Base-by-base conservation (phyloP, 2,888 invertebrate genomes). In the Tetrapedia diversipes region DNA sequence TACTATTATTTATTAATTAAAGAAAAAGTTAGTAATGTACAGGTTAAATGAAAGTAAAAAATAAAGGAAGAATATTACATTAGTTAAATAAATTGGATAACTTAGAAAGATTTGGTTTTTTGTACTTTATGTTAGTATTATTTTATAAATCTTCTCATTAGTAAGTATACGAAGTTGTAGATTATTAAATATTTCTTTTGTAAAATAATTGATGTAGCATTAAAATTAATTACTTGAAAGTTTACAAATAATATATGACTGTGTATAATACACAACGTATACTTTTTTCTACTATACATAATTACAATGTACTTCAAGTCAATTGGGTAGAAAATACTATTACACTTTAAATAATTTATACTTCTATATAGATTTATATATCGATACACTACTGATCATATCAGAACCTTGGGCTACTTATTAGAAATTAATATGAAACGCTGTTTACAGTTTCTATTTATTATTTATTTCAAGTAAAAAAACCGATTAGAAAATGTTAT, bases 331-430 rank as follows among this genome's bases (percentile, higher is more conserved):
- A 68, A 54, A 32, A 41, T 70, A 47, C 37, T 57, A 37, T 54
- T 43, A 32, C 34, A 47, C 59, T 66, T 64, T 54, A 53, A 74
- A 47, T 22, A n/a, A n/a, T 45, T 41, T 43, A 34, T 66, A 66
- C 47, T 39, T 72, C n/a, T 32, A 34, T 24, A n/a, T 51, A 27
- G 27, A 51, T 75, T 1, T 32, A 2, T 37, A 10, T 37, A n/a
- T 73, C 53, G 56, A 51, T 75, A 81, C 82, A 70, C 8, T 43
- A 56, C 81, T 81, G 81, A 24, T 27, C 7, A 16, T 60, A 79
- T 76, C 82, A 76, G 81, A 82, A 81, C 70, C 67, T 79, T 79
- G 76, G 73, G 63, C 74, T 75, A 81, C 81, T 82, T 82, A 65
- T 32, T 71, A 59, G n/a, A 39, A 59, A 64, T 47, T 70, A 32